These are phyloP conservation scores for Notiomystis cincta DNA, from an alignment of 2,113 vertebrate species.

Conservation along the genomic window DNA sequence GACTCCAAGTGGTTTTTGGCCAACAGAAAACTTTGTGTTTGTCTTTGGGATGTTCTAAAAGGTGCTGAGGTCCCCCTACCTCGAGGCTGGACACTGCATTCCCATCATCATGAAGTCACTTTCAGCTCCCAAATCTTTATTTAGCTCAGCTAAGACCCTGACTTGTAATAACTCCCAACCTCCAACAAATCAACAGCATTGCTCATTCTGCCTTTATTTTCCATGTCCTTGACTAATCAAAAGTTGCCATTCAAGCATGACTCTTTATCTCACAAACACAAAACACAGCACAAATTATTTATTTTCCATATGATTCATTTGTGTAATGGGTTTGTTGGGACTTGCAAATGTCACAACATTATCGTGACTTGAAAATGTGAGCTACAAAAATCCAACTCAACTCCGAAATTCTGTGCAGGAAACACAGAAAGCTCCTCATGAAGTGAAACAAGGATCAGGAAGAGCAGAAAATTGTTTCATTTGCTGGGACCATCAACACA, in stretches of 20 bases:
- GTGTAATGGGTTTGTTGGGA: background rate
- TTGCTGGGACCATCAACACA: background rate
- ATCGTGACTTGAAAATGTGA: fast-evolving
- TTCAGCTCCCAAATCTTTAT: background rate
- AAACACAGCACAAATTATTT: background rate
- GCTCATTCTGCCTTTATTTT: background rate
- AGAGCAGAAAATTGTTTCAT: background rate
- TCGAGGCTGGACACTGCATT: background rate
- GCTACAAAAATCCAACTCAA: background rate
- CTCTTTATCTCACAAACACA: background rate
- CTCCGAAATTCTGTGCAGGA: background rate
- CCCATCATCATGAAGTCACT: background rate
- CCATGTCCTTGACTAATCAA: background rate
- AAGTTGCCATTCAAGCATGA: background rate
- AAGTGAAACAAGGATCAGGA: background rate
- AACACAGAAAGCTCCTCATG: background rate
- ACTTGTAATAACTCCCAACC: background rate
- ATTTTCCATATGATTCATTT: background rate
- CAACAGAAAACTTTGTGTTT: background rate
- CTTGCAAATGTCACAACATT: background rate
- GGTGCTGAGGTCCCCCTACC: background rate
- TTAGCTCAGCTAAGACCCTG: background rate
- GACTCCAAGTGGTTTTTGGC: fast-evolving
- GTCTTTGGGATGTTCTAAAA: background rate
- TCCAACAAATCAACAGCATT: background rate